Conservation (phyloP, 2,888 invertebrate species). For the Drosophila suboccidentalis region DNA sequence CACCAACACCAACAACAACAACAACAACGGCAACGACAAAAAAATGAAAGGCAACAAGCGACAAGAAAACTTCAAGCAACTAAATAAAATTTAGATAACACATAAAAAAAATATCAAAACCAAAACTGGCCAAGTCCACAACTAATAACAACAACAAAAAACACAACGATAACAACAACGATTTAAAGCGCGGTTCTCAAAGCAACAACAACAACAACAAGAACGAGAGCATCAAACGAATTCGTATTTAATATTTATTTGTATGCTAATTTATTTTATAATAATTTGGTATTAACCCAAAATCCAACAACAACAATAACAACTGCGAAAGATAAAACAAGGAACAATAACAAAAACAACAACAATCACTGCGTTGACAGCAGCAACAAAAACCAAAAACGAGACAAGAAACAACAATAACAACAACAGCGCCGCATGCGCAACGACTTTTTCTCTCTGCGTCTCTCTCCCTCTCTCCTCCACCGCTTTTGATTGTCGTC, state of each 20-base stretch:
- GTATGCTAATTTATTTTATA: slow-evolving; percentile 78
- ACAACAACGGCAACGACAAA: slow-evolving; percentile 34
- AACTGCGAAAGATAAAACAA: slow-evolving; percentile 43
- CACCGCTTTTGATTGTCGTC: slow-evolving; percentile 22
- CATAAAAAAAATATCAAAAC: slow-evolving; percentile 29
- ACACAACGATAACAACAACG: slow-evolving; percentile 23
- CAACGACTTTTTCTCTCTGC: slow-evolving; percentile 24
- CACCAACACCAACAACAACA: slow-evolving; percentile 40
- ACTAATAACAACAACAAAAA: slow-evolving; percentile 17
- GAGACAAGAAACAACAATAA: slow-evolving; percentile 16
- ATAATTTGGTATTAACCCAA: slow-evolving; percentile 73
- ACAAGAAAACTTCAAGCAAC: slow-evolving; percentile 65
- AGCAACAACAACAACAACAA: slow-evolving; percentile 26
- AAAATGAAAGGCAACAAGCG: slow-evolving; percentile 69
- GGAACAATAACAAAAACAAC: slow-evolving; percentile 8
- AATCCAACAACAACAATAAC: slow-evolving; percentile 57
- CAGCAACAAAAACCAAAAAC: slow-evolving; percentile 17
- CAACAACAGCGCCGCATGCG: slow-evolving; percentile 29
- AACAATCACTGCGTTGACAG: slow-evolving; percentile 29
- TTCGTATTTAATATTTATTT: slow-evolving; percentile 70
- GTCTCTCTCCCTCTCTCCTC: not conserved
- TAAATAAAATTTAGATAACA: slow-evolving; percentile 72
- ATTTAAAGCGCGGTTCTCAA: slow-evolving; percentile 47
- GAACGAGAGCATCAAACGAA: slow-evolving; percentile 35
- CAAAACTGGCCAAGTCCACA: slow-evolving; percentile 35